Base-by-base conservation (phyloP, 2,113 vertebrate genomes). In the Tragelaphus scriptus region DNA sequence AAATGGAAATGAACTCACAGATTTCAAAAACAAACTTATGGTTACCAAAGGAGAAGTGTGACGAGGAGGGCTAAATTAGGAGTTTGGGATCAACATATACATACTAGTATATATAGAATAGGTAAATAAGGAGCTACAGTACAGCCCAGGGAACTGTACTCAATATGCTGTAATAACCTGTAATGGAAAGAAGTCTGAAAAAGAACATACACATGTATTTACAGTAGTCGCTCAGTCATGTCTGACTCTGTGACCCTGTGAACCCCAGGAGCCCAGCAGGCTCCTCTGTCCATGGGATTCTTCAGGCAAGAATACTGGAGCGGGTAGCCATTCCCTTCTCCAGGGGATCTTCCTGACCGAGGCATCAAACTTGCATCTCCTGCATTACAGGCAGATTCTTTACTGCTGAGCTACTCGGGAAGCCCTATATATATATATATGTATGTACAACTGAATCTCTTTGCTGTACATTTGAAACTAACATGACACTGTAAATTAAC, bases 401-500 rank as follows among this genome's bases (percentile, higher is more conserved):
- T 13, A 40, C 19, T 23, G n/a, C n/a, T 23, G 68, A 40, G n/a
- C 19, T 10, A 11, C 19, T 2, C 0, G 44, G 2, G 63, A 65
- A 65, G 63, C 7, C 7, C 7, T 32, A 4, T 68, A 7, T 15
- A 32, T 68, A 7, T 15, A 32, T 65, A 68, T n/a, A 65, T 10
- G 16, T 30, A 11, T 11, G 16, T 51, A 11, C 9, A 32, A 51
- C 16, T 32, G 79, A 51, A 51, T 51, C 47, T 19, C 15, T 51
- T 32, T 80, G 77, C 47, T 81, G 47, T 32, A 51, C 28, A 2
- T 16, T 51, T 9, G 4, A 81, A 81, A 32, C 26, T 51, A 81
- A 32, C 28, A 19, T 10, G 9, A 17, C 44, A 49, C 15, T 49
- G 44, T 80, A 49, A 80, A 80, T 30, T 17, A 49, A 32, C 13